Evolutionary conservation across 2,888 invertebrate genomes (phyloP).

Genomic region (Dasypolia templi): DNA sequence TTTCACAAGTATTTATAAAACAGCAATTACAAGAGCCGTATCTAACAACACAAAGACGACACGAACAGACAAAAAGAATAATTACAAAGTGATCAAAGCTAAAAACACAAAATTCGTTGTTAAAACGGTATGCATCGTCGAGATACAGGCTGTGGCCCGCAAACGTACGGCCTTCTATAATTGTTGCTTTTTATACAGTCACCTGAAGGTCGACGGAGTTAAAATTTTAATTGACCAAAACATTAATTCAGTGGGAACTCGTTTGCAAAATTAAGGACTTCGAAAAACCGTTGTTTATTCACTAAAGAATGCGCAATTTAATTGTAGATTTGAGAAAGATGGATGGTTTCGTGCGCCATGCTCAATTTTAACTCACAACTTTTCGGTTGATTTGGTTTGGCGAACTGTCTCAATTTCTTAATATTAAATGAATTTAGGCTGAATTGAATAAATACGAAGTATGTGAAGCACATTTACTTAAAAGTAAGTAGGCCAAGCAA

Average conservation of each 20-base stretch:
- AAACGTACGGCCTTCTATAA: conserved; percentile 66
- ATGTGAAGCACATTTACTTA: neutral
- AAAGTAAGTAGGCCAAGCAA: neutral
- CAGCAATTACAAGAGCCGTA: conserved; percentile 44
- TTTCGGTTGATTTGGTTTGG: conserved; percentile 12
- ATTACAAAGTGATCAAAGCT: conserved; percentile 59
- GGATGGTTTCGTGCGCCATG: conserved; percentile 24
- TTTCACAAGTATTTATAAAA: conserved; percentile 45
- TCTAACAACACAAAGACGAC: conserved; percentile 55
- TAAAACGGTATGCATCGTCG: conserved; percentile 53
- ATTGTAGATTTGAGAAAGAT: conserved; percentile 42
- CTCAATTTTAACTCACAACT: neutral
- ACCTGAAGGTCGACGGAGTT: conserved; percentile 69
- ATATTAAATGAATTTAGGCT: neutral
- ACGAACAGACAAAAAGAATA: conserved; percentile 53
- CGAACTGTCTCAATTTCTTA: neutral
- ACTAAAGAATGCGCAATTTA: conserved; percentile 54
- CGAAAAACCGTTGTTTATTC: conserved; percentile 65
- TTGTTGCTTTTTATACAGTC: conserved; percentile 65
- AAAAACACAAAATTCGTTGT: conserved; percentile 49
- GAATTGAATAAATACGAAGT: neutral
- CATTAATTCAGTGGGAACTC: conserved; percentile 64
- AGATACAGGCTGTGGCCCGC: conserved; percentile 30
- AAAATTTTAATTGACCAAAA: conserved; percentile 70
- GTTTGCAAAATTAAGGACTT: conserved; percentile 64